Evolutionary conservation across 1,140 invertebrate genomes (phyloP), one percentile per base, ranked within the genome.

Genomic region (Limonius californicus): DNA sequence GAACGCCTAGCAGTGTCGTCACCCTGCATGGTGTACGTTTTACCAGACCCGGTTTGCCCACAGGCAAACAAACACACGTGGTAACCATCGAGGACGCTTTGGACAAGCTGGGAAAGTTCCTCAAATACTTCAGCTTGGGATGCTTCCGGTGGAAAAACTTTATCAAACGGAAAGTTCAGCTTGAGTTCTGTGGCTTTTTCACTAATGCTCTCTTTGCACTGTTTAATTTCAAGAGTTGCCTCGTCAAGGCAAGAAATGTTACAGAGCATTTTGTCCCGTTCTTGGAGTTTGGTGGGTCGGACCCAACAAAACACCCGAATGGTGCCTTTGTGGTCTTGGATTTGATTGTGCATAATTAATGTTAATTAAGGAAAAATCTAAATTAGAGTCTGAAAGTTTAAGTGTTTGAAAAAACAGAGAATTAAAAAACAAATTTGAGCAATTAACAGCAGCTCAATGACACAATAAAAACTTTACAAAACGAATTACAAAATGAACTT

Each of bases 21-120:
- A 19, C 89, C 88, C 71, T 89, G 87, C 88, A 90, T 90, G 0
- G 89, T 90, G 58, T 86, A 89, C 61, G 94, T 97, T 82, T 97
- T 97, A 0, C 95, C 95, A 71, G 90, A 94, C 23, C 94, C 94
- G 2, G 94, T 97, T 78, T 97, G 94, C 0, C 95, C 95, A 78
- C 97, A 97, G 2, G 95, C 95, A 83, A 97, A 97, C 42, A 97
- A 92, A 75, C 94, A 97, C 0, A 97, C 92, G 79, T 97, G 95
- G 72, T 95, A 97, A 0, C 95, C 95, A 80, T 97, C 94, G 8
- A 96, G 74, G 2, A 92, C 91, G 20, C 90, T 94, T 76, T 95
- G 87, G 21, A 89, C 85, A 62, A 89, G 77, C 30, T 86, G 78
- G 2, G 86, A 82, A 3, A 89, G 81, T 75, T 89, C 86, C 70